Conservation (phyloP, 2,797 vertebrate species). For the Pseudotriccus pelzelni region DNA sequence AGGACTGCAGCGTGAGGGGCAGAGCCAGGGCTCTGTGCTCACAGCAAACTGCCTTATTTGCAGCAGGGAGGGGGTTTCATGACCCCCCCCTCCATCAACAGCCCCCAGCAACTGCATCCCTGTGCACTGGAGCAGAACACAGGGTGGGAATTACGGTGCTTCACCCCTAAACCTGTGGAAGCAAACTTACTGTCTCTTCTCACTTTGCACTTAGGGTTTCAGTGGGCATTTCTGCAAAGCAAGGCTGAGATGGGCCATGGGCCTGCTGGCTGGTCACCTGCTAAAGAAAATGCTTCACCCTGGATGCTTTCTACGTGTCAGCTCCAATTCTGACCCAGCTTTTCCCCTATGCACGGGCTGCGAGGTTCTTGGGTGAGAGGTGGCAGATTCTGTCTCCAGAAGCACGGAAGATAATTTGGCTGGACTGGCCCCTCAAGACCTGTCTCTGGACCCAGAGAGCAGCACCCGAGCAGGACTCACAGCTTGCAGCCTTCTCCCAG, state of each 20-base stretch:
- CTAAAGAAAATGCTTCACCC: neutral
- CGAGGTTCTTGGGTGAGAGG: neutral
- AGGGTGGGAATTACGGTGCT: fast-evolving
- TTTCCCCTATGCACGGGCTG: neutral
- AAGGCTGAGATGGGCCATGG: neutral
- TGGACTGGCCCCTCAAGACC: neutral
- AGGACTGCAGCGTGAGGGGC: neutral
- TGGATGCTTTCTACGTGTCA: neutral
- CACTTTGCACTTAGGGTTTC: neutral
- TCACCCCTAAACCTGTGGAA: neutral
- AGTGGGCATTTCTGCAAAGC: neutral
- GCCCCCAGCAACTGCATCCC: neutral
- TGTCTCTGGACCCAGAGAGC: neutral
- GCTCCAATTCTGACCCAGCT: neutral
- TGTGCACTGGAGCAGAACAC: neutral
- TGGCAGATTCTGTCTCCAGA: neutral
- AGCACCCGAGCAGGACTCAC: neutral
- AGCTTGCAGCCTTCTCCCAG: neutral
- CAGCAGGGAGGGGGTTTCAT: neutral
- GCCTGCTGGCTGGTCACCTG: neutral
- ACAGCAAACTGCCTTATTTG: neutral
- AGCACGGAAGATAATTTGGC: neutral
- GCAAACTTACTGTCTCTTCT: neutral
- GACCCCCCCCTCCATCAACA: neutral
- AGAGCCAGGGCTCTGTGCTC: neutral